These are phyloP conservation scores for Heliothis subflexa DNA, from an alignment of 1,140 invertebrate species.

Conservation along the genomic window DNA sequence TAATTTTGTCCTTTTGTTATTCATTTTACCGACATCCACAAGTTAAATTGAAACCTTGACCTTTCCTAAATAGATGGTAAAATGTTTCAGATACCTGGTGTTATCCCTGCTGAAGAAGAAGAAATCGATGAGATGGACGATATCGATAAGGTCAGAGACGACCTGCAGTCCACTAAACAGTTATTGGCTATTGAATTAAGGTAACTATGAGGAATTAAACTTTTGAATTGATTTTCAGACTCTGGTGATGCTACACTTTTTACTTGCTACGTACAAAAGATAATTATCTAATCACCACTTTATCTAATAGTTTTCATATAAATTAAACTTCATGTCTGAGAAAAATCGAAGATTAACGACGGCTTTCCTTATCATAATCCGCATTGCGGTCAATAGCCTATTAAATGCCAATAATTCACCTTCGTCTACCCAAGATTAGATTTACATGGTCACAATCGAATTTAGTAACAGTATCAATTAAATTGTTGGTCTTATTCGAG, in stretches of 20 bases:
- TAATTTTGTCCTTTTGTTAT: no score
- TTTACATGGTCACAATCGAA: neutral
- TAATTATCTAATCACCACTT: neutral
- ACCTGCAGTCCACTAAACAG: conserved; percentile 96
- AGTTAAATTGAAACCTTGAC: no score
- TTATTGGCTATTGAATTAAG: conserved; percentile 93
- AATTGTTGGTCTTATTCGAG: no score
- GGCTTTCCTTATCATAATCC: neutral
- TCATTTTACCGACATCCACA: no score
- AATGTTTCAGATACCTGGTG: conserved; percentile 58
- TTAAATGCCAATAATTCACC: neutral
- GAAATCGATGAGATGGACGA: conserved; percentile 95
- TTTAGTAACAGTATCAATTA: neutral
- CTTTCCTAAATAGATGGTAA: neutral
- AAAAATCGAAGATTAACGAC: no score
- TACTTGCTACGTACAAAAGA: neutral
- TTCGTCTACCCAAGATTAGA: conserved; percentile 6
- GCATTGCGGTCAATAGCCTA: neutral
- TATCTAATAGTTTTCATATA: no score
- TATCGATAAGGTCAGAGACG: conserved; percentile 95
- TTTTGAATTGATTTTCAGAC: no score
- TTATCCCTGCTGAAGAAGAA: conserved; percentile 83
- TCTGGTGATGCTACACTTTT: no score
- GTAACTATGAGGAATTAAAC: no score
- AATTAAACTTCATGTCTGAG: no score